A percentile compares a stretch with the other conserved stretches of the same genome.
phyloP scores from a whole-genome alignment of 1,140 invertebrate species.

The Drosophila parvula region DNA sequence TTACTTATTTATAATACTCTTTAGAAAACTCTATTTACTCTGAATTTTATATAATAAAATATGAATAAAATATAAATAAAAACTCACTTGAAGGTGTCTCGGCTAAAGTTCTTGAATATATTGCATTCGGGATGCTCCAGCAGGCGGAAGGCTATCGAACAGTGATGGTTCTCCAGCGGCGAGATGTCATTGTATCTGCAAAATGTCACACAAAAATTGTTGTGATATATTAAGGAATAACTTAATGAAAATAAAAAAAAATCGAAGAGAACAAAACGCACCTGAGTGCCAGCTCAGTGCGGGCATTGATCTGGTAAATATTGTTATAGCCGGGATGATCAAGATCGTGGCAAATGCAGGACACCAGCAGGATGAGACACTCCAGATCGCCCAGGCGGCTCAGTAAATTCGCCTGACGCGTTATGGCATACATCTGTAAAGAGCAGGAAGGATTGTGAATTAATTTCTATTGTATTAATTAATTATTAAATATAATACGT shows the following conservation, averaged over 20 bases:
- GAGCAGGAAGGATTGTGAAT: not conserved
- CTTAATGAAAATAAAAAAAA: not conserved
- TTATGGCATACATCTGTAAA: slow-evolving; percentile 93
- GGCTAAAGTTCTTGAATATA: slow-evolving; percentile 89
- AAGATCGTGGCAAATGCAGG: slow-evolving; percentile 95
- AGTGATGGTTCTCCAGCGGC: slow-evolving; percentile 95
- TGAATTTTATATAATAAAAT: too few species aligned
- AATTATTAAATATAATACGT: not conserved
- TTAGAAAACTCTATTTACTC: too few species aligned
- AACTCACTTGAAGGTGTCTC: slow-evolving; percentile 87
- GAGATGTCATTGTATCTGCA: slow-evolving; percentile 93
- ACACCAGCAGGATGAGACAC: slow-evolving; percentile 91
- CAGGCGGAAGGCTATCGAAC: slow-evolving; percentile 93
- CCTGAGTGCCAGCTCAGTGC: slow-evolving; percentile 92
- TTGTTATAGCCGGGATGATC: slow-evolving; percentile 97
- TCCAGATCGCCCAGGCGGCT: slow-evolving; percentile 90
- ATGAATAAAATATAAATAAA: too few species aligned
- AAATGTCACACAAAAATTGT: not conserved
- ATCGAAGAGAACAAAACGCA: slow-evolving; percentile 19
- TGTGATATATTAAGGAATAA: not conserved
- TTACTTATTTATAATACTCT: too few species aligned
- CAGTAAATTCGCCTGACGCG: slow-evolving; percentile 89
- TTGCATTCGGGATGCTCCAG: slow-evolving; percentile 91
- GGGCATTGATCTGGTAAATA: slow-evolving; percentile 94
- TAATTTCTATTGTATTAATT: not conserved